Evolutionary conservation across 2,888 invertebrate genomes (phyloP), one percentile per base, ranked within the genome.

Genomic region (Parnassius apollo): DNA sequence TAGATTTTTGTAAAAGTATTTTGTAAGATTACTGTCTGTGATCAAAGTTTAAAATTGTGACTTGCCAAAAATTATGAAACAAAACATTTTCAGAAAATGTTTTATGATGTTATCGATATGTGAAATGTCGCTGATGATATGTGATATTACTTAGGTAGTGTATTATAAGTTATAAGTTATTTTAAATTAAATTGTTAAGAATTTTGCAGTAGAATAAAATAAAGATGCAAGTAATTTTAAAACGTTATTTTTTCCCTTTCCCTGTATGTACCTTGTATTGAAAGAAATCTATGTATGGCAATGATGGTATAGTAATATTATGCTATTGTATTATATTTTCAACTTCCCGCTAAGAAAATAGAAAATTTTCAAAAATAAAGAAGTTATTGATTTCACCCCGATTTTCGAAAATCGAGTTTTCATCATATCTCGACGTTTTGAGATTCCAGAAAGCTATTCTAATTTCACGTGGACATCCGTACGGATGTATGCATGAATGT

Each of bases 131-230:
- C 85, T 87, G 85, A 76, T 86, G 84, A 87, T 86, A 87, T 89
- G 90, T 91, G 90, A 91, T 91, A 91, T 87, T 88, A 88, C 71
- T 79, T 81, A 86, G 82, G 64, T 80, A 76, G 74, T 65, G 59
- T 72, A 56, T 25, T 55, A 48, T 57, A 60, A 42, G 22, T 2
- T 13, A 11, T 11, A 48, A 48, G 9, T 57, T 42, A 57, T 57
- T 59, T 59, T 62, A 59, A 49, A 52, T 50, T 56, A 59, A 55
- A 51, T 59, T 62, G 13, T 42, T 53, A 57, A 54, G 42, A 22
- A 57, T 57, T 62, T 62, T 62, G 46, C 18, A 67, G 61, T 66
- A 62, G 56, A 61, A 60, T 64, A 65, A 52, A 42, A 48, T 57
- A 42, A 51, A 57, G 35, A 61, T 45, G 56, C 57, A 57, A 50